These are phyloP conservation scores for Saxicola maurus DNA, from an alignment of 2,797 vertebrate genomes.

Conservation along the genomic window DNA sequence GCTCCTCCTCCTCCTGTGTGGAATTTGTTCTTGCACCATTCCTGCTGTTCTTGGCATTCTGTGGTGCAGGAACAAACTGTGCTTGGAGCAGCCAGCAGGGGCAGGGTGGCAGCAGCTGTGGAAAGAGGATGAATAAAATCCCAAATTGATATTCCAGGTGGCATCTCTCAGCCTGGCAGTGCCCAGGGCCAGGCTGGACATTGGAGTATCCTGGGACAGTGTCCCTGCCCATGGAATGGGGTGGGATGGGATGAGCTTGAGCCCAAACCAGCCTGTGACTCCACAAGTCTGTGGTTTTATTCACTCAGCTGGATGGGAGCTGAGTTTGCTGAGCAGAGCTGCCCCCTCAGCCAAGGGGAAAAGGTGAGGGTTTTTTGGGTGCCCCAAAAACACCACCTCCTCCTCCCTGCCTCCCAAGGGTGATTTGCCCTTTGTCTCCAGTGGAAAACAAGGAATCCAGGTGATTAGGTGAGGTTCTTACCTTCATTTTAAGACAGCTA, in stretches of 20 bases:
- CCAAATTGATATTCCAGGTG: too few species aligned
- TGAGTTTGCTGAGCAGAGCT: not conserved
- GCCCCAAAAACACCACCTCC: not conserved
- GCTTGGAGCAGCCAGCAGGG: not conserved
- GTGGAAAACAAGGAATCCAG: not conserved
- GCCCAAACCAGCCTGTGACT: not conserved
- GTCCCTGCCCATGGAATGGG: not conserved
- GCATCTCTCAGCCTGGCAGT: too few species aligned
- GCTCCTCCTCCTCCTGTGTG: not conserved
- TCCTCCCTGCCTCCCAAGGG: not conserved
- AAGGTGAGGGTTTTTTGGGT: not conserved
- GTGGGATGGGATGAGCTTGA: not conserved
- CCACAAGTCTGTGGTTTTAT: accelerated
- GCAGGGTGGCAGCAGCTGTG: not conserved
- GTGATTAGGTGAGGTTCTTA: not conserved
- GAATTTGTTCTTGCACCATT: not conserved
- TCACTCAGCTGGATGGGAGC: not conserved
- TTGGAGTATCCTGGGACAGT: accelerated
- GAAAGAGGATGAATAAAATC: not conserved
- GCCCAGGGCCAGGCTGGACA: accelerated
- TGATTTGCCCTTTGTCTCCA: not conserved
- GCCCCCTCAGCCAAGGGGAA: accelerated
- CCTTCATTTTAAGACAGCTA: not conserved
- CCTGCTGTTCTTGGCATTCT: not conserved
- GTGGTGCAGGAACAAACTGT: not conserved